These are phyloP conservation scores for Erpornis zantholeuca DNA, from an alignment of 2,113 vertebrate genomes.

Conservation along the genomic window DNA sequence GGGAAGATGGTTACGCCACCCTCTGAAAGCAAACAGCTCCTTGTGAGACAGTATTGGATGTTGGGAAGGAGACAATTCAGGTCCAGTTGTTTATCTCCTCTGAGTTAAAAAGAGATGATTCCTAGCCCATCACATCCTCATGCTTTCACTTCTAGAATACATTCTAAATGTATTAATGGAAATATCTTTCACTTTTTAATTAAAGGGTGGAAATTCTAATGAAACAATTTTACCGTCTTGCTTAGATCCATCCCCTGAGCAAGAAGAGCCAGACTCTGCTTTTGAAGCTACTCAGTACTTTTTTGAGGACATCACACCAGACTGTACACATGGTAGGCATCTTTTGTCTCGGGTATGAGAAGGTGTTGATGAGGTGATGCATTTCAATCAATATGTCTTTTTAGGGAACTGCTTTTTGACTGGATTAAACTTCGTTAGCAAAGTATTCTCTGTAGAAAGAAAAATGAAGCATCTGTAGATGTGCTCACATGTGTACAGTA, in stretches of 20 bases:
- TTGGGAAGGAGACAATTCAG: background rate
- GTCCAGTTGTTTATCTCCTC: background rate
- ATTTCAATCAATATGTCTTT: background rate
- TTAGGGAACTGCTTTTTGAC: background rate
- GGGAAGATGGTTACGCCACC: background rate
- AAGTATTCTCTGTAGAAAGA: background rate
- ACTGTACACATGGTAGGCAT: slow-evolving; percentile 86
- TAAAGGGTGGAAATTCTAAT: background rate
- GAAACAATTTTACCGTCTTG: background rate
- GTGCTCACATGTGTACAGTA: background rate
- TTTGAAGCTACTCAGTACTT: slow-evolving; percentile 99
- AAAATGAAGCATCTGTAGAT: background rate
- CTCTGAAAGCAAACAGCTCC: background rate
- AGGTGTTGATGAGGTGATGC: background rate
- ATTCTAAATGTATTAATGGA: background rate
- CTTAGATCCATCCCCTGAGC: slow-evolving; percentile 82
- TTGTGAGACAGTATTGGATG: background rate
- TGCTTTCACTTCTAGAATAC: background rate
- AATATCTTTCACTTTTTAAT: background rate
- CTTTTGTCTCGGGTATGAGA: background rate
- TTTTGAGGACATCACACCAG: slow-evolving; percentile 97
- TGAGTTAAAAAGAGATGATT: background rate
- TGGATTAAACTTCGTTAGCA: background rate
- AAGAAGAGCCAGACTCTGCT: slow-evolving; percentile 95
- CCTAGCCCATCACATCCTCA: background rate